These are phyloP conservation scores for Eucera pruinosa DNA, from an alignment of 2,888 invertebrate species.

Conservation along the genomic window DNA sequence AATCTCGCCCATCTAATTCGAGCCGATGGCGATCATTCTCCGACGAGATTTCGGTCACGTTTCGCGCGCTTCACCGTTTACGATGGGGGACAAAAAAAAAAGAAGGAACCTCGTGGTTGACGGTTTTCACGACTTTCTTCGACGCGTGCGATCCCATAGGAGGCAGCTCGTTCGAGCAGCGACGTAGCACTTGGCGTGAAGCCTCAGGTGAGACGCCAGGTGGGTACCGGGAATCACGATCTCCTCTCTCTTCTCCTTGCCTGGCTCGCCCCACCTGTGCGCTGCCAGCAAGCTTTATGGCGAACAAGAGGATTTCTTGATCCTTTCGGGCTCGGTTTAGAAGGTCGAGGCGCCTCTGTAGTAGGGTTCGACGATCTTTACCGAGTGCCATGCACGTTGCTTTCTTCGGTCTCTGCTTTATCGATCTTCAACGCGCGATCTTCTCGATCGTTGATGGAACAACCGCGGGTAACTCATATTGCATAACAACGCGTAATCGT, in stretches of 20 bases:
- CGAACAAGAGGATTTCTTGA: slow-evolving; percentile 65
- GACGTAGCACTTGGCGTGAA: slow-evolving; percentile 66
- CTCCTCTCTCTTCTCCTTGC: slow-evolving; percentile 60
- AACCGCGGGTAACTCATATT: too few species aligned
- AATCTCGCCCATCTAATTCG: neutral
- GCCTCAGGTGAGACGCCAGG: slow-evolving; percentile 78
- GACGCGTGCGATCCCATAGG: slow-evolving; percentile 50
- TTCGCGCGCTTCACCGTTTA: neutral
- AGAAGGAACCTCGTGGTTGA: slow-evolving; percentile 8
- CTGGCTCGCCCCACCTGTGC: slow-evolving; percentile 59
- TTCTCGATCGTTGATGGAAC: neutral
- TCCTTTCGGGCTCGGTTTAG: slow-evolving; percentile 38
- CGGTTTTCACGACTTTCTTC: slow-evolving; percentile 22
- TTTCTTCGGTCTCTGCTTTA: slow-evolving; percentile 52
- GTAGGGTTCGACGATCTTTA: slow-evolving; percentile 60
- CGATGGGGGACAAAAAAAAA: too few species aligned
- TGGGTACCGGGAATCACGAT: slow-evolving; percentile 74
- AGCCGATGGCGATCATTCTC: neutral
- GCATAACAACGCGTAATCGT: too few species aligned
- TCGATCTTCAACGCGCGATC: slow-evolving; percentile 19
- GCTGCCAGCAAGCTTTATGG: slow-evolving; percentile 63
- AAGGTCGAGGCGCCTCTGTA: slow-evolving; percentile 63
- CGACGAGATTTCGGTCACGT: neutral
- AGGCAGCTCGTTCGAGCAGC: slow-evolving; percentile 62
- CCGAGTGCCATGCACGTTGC: neutral